phyloP scores from a whole-genome alignment of 1,140 invertebrate species.

The fruit fly (Drosophila melanogaster) region Release_6_plus_ISO1_MT NT_033779.5:19473001-19473500 shows the following conservation, averaged over 20 bases:
- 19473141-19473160: slow-evolving; percentile 1
- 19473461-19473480: slow-evolving; percentile 77
- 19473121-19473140: neutral
- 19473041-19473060: slow-evolving; percentile 37
- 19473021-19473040: slow-evolving; percentile 47
- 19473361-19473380: slow-evolving; percentile 69
- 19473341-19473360: slow-evolving; percentile 12
- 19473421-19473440: slow-evolving; percentile 60
- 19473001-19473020: slow-evolving; percentile 4
- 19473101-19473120: slow-evolving; percentile 10
- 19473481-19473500: slow-evolving; percentile 73
- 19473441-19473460: slow-evolving; percentile 35
- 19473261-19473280: neutral
- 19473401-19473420: slow-evolving; percentile 36
- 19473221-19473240: no score
- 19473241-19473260: no score
- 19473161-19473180: neutral
- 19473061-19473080: slow-evolving; percentile 46
- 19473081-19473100: slow-evolving; percentile 24
- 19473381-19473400: slow-evolving; percentile 6
- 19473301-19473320: neutral
- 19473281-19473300: neutral
- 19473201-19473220: no score
- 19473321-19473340: slow-evolving; percentile 7
- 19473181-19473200: no score